Evolutionary conservation across 2,888 invertebrate species (phyloP).

Genomic region (Platypus cylindrus): DNA sequence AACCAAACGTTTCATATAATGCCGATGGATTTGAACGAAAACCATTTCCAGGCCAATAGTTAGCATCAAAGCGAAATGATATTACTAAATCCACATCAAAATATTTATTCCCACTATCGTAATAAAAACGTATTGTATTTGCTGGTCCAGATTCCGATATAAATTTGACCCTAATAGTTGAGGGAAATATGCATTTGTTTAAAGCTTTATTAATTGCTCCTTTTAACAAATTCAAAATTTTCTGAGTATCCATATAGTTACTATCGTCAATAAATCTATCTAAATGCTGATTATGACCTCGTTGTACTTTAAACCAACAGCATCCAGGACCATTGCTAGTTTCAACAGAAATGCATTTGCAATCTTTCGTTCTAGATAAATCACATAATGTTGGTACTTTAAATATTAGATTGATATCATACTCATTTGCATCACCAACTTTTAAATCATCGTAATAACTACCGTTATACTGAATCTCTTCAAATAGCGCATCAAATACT

Average conservation of each 20-base stretch:
- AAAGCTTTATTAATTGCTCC: slow-evolving; percentile 4
- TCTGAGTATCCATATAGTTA: slow-evolving; percentile 8
- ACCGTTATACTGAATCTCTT: slow-evolving; percentile 38
- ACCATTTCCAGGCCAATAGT: slow-evolving; percentile 6
- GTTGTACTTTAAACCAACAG: slow-evolving; percentile 21
- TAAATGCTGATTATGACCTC: slow-evolving; percentile 1
- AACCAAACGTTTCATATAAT: slow-evolving; percentile 2
- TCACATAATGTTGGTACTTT: slow-evolving; percentile 26
- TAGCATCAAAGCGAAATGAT: slow-evolving; percentile 7
- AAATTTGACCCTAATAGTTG: too few species aligned
- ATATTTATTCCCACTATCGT: too few species aligned
- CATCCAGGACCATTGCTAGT: slow-evolving; percentile 33
- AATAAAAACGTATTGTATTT: too few species aligned
- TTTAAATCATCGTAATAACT: slow-evolving; percentile 48
- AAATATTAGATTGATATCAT: slow-evolving; percentile 46
- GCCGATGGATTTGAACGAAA: slow-evolving; percentile 2
- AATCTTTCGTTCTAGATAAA: slow-evolving; percentile 5
- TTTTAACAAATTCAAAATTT: slow-evolving; percentile 10
- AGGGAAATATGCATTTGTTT: too few species aligned
- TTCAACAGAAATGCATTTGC: slow-evolving; percentile 30
- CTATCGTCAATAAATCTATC: slow-evolving; percentile 8
- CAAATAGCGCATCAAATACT: slow-evolving; percentile 28
- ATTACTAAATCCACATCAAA: slow-evolving; percentile 9
- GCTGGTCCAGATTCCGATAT: slow-evolving; percentile 9
- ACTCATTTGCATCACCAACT: slow-evolving; percentile 45